Evolutionary conservation across 2,797 vertebrate genomes (phyloP), one percentile per base, ranked within the genome.

Genomic region (Leucoraja ocellata): DNA sequence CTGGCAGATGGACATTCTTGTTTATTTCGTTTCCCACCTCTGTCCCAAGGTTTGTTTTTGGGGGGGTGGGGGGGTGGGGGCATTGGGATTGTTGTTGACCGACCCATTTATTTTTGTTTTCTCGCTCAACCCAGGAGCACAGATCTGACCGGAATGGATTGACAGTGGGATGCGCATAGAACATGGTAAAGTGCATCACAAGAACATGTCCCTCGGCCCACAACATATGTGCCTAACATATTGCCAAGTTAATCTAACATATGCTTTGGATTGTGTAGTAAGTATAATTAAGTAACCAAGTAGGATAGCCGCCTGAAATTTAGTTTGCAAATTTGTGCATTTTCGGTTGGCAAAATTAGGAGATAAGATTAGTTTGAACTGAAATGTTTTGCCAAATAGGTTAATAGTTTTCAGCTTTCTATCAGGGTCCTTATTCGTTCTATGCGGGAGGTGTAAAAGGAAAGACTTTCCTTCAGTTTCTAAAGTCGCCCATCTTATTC

Each of bases 1-100:
- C 46, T 77, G 18, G 93, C 88, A 93, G 79, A 93, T 92, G 92
- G 83, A 76, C 32, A 76, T 28, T 78, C 91, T 74, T 94, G 93
- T 94, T 94, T 94, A 92, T 94, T 94, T 94, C 54, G 93, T 94
- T 93, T 93, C 88, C 91, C 81, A 58, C 92, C 91, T 32, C 36
- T 80, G 93, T 93, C 93, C 90, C 84, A 14, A 65, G n/a, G 21
- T 7, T 0, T 23, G n/a, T 16, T 88, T 0, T n/a, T n/a, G 71
- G 71, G 18, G 23, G 18, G 71, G 71, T 88, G 32, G 39, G 79
- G 71, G 77, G 58, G 39, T 1, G 39, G 2, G 39, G 2, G 1
- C 84, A 88, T 32, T 65, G 84, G 84, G 28, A 88, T 6, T 32
- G 61, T 0, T 63, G 25, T 46, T 46, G 46, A 46, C 54, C 4